phyloP scores from a whole-genome alignment of 2,113 vertebrate species.

The Pituophis catenifer region DNA sequence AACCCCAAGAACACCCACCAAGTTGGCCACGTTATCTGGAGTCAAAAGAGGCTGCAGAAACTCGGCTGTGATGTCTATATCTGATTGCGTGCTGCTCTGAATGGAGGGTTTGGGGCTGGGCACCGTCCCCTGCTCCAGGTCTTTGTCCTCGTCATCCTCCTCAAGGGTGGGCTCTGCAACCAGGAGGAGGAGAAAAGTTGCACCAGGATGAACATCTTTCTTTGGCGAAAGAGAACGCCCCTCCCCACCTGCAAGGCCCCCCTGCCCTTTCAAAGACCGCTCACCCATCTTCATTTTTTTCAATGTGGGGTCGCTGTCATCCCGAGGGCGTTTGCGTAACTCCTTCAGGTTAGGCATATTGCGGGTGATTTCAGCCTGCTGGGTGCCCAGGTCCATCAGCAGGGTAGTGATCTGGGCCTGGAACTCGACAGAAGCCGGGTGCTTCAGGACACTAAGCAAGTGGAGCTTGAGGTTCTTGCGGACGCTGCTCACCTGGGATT shows the following conservation, averaged over 20 bases:
- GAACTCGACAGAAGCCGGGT: constrained; percentile 87
- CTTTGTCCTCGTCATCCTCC: constrained; percentile 92
- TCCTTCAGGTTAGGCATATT: constrained; percentile 78
- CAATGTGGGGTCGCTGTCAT: constrained; percentile 77
- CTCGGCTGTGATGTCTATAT: constrained; percentile 88
- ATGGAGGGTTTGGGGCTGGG: constrained; percentile 68
- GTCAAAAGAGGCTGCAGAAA: constrained; percentile 85
- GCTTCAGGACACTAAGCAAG: constrained; percentile 84
- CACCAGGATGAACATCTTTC: neutral
- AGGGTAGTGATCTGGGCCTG: constrained; percentile 90
- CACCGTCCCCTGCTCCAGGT: constrained; percentile 71
- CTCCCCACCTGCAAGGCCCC: neutral
- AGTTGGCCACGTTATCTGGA: constrained; percentile 88
- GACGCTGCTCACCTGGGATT: constrained; percentile 96
- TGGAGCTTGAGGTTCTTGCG: constrained; percentile 94
- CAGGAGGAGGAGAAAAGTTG: neutral
- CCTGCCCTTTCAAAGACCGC: neutral
- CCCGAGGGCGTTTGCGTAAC: constrained; percentile 80
- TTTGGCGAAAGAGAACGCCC: neutral
- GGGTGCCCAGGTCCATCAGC: constrained; percentile 89
- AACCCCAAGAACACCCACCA: constrained; percentile 66
- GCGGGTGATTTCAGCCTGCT: constrained; percentile 85
- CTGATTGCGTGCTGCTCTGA: constrained; percentile 74
- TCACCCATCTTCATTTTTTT: constrained; percentile 93
- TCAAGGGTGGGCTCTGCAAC: constrained; percentile 78